Conservation (phyloP, 2,888 invertebrate genomes). For the Eupithecia vulgata region DNA sequence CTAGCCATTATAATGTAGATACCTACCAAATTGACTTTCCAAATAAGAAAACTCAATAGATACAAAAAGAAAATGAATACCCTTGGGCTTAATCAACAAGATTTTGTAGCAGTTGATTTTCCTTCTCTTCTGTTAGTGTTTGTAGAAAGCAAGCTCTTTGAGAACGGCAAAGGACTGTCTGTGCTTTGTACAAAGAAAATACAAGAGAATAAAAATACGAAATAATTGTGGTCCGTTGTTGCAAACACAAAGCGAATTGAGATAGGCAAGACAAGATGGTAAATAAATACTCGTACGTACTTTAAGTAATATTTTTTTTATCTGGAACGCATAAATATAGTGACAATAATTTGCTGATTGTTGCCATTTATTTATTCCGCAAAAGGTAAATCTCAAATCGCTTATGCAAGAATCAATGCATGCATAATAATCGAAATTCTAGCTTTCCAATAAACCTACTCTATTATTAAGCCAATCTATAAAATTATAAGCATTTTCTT, state of each 20-base stretch:
- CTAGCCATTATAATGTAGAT: background rate
- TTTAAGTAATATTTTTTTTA: too few species aligned
- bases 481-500: too few species aligned
- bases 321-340: too few species aligned
- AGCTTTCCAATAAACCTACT: background rate
- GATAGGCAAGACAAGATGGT: constrained; percentile 5
- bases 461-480: too few species aligned
- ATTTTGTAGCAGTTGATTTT: constrained; percentile 15
- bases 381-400: too few species aligned
- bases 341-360: too few species aligned
- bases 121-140: constrained; percentile 52
- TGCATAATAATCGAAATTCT: background rate
- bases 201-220: constrained; percentile 37
- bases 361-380: too few species aligned
- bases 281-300: background rate
- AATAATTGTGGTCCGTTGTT: constrained; percentile 15
- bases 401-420: too few species aligned
- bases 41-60: background rate
- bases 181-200: constrained; percentile 18
- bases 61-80: background rate
- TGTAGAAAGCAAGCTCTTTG: constrained; percentile 59
- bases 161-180: constrained; percentile 59
- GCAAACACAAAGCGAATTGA: constrained; percentile 33
- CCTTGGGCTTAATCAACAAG: constrained; percentile 8
- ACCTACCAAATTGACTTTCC: background rate